Evolutionary conservation across 2,797 vertebrate genomes (phyloP).

Genomic region (Telmatherina bonti): DNA sequence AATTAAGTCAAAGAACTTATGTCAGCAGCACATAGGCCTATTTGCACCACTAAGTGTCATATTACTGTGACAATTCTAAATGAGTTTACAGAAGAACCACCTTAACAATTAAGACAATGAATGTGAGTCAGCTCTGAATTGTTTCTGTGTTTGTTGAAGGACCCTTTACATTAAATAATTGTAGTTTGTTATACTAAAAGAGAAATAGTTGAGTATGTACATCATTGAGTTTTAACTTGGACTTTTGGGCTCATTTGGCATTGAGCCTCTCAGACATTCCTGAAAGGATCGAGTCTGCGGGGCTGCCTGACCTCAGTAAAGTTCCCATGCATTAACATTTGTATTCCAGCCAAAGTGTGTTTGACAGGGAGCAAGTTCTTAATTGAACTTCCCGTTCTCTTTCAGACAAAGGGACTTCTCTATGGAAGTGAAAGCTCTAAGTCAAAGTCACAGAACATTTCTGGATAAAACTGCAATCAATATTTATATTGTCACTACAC

Average conservation of each 20-base stretch:
- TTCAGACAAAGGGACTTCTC: conserved; percentile 37
- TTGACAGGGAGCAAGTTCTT: conserved; percentile 46
- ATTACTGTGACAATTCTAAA: not conserved
- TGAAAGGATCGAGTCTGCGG: conserved; percentile 52
- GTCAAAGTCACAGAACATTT: not conserved
- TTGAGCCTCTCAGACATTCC: conserved; percentile 59
- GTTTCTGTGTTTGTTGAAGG: not conserved
- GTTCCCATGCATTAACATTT: conserved; percentile 72
- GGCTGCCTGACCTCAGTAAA: conserved; percentile 57
- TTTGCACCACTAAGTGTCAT: conserved; percentile 7
- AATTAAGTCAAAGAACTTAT: conserved; percentile 3
- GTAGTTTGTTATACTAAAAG: conserved; percentile 20
- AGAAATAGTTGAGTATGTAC: conserved; percentile 36
- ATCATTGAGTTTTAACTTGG: conserved; percentile 42
- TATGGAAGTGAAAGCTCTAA: conserved; percentile 4
- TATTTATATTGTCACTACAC: not conserved
- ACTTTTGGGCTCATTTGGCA: conserved; percentile 59
- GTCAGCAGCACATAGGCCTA: not conserved
- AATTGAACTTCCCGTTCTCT: conserved; percentile 45
- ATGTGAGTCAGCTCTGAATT: conserved; percentile 1
- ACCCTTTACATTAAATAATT: not conserved
- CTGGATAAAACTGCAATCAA: not conserved
- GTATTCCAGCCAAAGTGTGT: conserved; percentile 56
- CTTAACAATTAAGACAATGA: conserved; percentile 1
- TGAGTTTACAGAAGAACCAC: not conserved